Evolutionary conservation across 2,888 invertebrate genomes (phyloP).

Genomic region (Erebia aethiops): DNA sequence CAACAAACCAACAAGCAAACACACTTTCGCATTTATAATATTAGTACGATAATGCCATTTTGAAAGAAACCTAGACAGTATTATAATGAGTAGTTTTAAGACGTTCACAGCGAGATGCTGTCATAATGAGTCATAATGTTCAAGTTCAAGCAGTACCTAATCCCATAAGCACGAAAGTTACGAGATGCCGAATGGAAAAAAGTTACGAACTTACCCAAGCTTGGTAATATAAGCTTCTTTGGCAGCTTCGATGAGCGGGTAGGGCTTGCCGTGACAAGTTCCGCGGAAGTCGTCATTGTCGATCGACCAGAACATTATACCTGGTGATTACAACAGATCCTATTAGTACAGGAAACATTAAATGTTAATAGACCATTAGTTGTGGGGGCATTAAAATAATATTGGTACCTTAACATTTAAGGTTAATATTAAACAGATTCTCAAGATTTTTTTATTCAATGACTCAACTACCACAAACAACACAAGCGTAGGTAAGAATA

Average conservation of each 20-base stretch:
- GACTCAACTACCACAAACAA: too few relatives aligned
- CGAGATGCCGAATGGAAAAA: background rate
- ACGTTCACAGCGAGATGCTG: too few relatives aligned
- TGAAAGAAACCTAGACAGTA: too few relatives aligned
- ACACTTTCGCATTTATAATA: too few relatives aligned
- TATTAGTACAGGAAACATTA: constrained; percentile 12
- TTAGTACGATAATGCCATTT: too few relatives aligned
- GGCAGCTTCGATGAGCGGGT: constrained; percentile 95
- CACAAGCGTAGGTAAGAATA: too few relatives aligned
- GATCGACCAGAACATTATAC: constrained; percentile 96
- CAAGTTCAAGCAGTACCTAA: too few relatives aligned
- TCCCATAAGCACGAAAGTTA: background rate
- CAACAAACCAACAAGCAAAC: too few relatives aligned
- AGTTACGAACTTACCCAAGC: constrained; percentile 80
- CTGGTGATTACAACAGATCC: constrained; percentile 46
- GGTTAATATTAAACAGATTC: background rate
- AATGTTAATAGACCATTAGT: background rate
- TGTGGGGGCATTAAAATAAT: background rate
- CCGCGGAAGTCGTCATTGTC: constrained; percentile 98
- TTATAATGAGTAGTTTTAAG: too few relatives aligned
- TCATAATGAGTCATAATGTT: too few relatives aligned
- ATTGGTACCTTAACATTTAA: background rate
- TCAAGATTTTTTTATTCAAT: background rate
- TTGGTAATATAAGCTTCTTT: constrained; percentile 89
- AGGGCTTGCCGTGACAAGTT: constrained; percentile 92